A percentile compares a stretch with the other conserved stretches of the same genome.
Evolutionary conservation across 2,797 vertebrate genomes (phyloP).

Genomic region (Onychomys arenicola): DNA sequence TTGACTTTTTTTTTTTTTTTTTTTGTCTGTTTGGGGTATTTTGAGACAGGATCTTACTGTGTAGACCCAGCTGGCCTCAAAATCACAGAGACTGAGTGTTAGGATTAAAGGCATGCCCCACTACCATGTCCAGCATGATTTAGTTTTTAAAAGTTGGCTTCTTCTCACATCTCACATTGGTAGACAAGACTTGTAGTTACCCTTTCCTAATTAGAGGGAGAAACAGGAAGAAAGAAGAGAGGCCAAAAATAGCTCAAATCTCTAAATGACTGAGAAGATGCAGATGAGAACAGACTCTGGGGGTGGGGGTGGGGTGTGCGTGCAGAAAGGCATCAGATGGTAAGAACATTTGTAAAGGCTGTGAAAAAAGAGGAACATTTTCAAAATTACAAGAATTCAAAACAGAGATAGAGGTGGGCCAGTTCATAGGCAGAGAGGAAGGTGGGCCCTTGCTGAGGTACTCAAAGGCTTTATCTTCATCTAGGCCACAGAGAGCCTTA

Average conservation of each 20-base stretch:
- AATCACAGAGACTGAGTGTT: background rate
- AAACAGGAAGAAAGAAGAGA: constrained; percentile 9
- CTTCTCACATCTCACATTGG: background rate
- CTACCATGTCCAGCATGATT: background rate
- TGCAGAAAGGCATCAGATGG: background rate
- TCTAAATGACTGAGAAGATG: background rate
- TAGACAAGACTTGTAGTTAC: background rate
- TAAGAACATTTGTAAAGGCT: background rate
- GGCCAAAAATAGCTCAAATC: background rate
- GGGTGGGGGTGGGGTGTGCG: background rate
- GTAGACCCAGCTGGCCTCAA: background rate
- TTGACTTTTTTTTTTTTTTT: background rate
- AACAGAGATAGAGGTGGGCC: background rate
- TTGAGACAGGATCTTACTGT: background rate
- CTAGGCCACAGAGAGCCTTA: constrained; percentile 39
- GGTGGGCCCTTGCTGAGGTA: background rate
- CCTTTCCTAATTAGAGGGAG: constrained; percentile 12
- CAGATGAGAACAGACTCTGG: background rate
- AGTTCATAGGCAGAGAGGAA: background rate
- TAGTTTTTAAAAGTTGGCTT: constrained; percentile 25
- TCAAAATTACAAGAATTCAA: constrained; percentile 33
- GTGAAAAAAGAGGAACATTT: background rate
- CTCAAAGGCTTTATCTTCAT: background rate
- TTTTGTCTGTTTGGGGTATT: background rate
- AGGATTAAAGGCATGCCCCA: background rate